These are phyloP conservation scores for Pherbina coryleti DNA, from an alignment of 2,888 invertebrate species.

Conservation along the genomic window DNA sequence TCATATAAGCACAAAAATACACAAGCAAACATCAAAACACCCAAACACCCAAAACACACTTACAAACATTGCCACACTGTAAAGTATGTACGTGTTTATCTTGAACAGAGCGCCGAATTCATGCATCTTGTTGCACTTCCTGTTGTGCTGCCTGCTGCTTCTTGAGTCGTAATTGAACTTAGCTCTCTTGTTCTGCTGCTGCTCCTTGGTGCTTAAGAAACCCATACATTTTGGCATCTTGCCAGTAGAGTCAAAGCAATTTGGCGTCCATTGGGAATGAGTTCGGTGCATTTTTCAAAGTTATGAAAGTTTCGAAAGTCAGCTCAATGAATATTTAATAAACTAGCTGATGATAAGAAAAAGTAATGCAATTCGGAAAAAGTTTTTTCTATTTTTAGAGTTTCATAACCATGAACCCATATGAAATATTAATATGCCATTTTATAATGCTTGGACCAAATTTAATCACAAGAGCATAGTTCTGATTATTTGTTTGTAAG, in stretches of 20 bases:
- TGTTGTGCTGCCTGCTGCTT: neutral
- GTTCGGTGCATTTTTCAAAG: neutral
- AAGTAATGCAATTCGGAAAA: neutral
- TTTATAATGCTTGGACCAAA: neutral
- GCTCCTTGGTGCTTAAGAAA: neutral
- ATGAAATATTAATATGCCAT: neutral
- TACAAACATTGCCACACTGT: neutral
- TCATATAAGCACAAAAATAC: no score
- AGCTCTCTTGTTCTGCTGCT: neutral
- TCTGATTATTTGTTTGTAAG: no score
- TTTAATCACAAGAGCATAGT: neutral
- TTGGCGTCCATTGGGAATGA: neutral
- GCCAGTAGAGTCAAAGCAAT: neutral
- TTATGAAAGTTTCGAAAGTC: neutral
- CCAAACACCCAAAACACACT: neutral
- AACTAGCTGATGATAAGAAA: neutral
- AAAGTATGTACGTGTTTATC: neutral
- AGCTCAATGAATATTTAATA: neutral
- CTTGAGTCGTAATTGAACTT: neutral
- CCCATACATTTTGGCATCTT: neutral
- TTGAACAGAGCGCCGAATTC: neutral
- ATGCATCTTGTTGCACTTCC: no score
- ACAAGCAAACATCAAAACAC: neutral
- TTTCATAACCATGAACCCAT: neutral
- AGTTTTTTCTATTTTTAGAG: neutral